phyloP scores from a whole-genome alignment of 2,113 vertebrate species.

The Thamnaconus septentrionalis region DNA sequence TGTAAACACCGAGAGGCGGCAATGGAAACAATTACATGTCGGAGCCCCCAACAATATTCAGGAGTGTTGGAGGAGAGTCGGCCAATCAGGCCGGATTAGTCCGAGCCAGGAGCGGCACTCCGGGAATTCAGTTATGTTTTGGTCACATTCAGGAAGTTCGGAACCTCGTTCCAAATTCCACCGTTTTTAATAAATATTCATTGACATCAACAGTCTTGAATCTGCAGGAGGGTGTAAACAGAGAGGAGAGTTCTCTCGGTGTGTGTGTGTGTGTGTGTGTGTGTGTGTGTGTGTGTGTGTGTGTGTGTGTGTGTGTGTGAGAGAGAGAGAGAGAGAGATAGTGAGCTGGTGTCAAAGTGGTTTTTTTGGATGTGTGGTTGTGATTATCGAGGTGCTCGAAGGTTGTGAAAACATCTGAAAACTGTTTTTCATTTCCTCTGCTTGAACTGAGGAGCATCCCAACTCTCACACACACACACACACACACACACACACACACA shows the following conservation, averaged over 20 bases:
- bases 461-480: conserved; percentile 12
- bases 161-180: conserved; percentile 7
- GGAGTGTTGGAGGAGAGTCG: not conserved
- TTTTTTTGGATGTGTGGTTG: conserved; percentile 40
- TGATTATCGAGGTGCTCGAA: conserved; percentile 54
- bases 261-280: too few relatives aligned
- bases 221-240: not conserved
- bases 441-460: conserved; percentile 37
- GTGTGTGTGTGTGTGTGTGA: too few relatives aligned
- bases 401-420: conserved; percentile 68
- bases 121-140: conserved; percentile 6
- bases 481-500: conserved; percentile 13
- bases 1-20: conserved; percentile 6
- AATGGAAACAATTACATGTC: conserved; percentile 59
- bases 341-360: too few relatives aligned
- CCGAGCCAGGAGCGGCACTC: conserved; percentile 13
- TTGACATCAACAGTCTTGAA: conserved; percentile 30
- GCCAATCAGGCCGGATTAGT: conserved; percentile 19
- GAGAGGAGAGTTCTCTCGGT: too few relatives aligned
- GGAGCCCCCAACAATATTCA: conserved; percentile 55
- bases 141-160: not conserved
- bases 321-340: too few relatives aligned
- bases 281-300: too few relatives aligned
- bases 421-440: conserved; percentile 64
- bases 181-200: conserved; percentile 18